A percentile compares a stretch with the other conserved stretches of the same genome.
Evolutionary conservation across 2,797 vertebrate genomes (phyloP).

Genomic region (Pseudochaenichthys georgianus): DNA sequence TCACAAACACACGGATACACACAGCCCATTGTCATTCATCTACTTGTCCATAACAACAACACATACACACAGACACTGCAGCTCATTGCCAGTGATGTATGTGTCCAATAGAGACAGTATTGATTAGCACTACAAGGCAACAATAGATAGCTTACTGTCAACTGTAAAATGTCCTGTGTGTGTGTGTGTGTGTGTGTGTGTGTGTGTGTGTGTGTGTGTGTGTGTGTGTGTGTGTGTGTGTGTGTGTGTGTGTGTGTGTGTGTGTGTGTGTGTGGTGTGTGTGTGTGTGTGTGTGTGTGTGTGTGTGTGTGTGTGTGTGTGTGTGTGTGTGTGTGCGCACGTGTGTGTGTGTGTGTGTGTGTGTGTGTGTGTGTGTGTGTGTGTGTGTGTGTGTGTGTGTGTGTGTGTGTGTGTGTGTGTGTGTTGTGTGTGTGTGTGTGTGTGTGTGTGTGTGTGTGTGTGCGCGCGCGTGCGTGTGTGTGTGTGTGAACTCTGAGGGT

Average conservation of each 20-base stretch:
- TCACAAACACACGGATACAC: conserved; percentile 17
- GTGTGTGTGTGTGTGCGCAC: neutral
- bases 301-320: too few relatives aligned
- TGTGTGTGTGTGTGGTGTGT: too few relatives aligned
- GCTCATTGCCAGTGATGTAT: conserved; percentile 72
- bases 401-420: conserved; percentile 21
- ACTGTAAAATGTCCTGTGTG: conserved; percentile 43
- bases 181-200: conserved; percentile 9
- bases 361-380: too few relatives aligned
- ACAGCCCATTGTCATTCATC: conserved; percentile 49
- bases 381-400: conserved; percentile 26
- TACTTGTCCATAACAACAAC: conserved; percentile 37
- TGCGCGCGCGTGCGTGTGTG: neutral
- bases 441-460: conserved; percentile 13
- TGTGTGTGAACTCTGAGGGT: neutral
- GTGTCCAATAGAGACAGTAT: conserved; percentile 71
- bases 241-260: too few relatives aligned
- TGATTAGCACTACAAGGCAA: conserved; percentile 64
- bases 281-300: too few relatives aligned
- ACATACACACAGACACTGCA: conserved; percentile 32
- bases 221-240: too few relatives aligned
- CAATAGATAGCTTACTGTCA: conserved; percentile 67
- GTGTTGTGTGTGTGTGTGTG: conserved; percentile 33
- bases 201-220: too few relatives aligned
- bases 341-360: too few relatives aligned